Conservation (phyloP, 2,888 invertebrate genomes). For the Athalia cordata region DNA sequence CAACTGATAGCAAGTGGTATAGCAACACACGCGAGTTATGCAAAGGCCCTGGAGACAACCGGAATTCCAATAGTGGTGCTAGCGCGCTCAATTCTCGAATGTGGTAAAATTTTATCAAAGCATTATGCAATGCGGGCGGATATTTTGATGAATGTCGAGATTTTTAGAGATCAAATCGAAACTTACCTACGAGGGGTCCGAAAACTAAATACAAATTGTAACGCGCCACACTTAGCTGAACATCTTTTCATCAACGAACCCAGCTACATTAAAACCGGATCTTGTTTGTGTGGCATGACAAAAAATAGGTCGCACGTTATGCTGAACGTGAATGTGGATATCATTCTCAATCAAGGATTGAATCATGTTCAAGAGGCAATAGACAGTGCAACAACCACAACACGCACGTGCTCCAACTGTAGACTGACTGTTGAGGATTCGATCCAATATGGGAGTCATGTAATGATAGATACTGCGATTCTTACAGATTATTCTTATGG, state of each 20-base stretch:
- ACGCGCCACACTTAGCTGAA: background rate
- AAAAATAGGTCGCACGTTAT: background rate
- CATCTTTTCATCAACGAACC: background rate
- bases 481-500: background rate
- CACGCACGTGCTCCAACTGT: background rate
- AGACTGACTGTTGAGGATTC: background rate
- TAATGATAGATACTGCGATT: constrained; percentile 3
- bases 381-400: background rate
- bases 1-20: background rate
- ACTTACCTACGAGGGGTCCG: background rate
- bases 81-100: background rate
- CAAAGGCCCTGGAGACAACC: background rate
- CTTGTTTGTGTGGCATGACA: background rate
- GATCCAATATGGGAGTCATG: constrained; percentile 5
- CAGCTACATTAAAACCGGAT: background rate
- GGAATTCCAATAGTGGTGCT: background rate
- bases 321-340: constrained; percentile 6
- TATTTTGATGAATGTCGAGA: background rate
- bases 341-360: background rate
- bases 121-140: constrained; percentile 8
- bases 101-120: background rate
- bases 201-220: background rate
- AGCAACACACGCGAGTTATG: too few species aligned
- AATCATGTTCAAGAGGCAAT: constrained; percentile 7
- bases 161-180: background rate